phyloP scores from a whole-genome alignment of 1,140 invertebrate species.

The Drepana arcuata region DNA sequence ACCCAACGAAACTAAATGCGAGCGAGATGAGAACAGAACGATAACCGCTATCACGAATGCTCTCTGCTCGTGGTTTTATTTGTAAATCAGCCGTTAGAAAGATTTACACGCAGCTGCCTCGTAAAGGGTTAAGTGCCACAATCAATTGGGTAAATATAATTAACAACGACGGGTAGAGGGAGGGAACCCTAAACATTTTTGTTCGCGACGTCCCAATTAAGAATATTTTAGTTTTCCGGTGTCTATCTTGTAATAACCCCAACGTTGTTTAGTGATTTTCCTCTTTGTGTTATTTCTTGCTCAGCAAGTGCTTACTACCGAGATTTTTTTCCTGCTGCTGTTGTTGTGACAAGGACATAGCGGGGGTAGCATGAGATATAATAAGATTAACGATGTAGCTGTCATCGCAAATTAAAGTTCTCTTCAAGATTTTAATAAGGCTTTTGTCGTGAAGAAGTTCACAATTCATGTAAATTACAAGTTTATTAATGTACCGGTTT shows the following conservation, averaged over 20 bases:
- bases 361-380: constrained; percentile 24
- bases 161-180: constrained; percentile 25
- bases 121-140: constrained; percentile 37
- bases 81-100: constrained; percentile 40
- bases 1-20: constrained; percentile 40
- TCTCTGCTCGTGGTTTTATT: constrained; percentile 40
- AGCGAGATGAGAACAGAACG: constrained; percentile 32
- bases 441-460: constrained; percentile 50
- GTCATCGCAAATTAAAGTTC: constrained; percentile 58
- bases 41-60: constrained; percentile 44
- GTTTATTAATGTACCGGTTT: no score
- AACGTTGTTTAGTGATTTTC: no score
- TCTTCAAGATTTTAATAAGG: constrained; percentile 60
- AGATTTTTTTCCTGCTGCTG: constrained; percentile 14
- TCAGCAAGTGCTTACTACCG: constrained; percentile 20
- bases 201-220: constrained; percentile 10
- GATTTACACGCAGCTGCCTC: constrained; percentile 38
- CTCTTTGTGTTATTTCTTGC: no score
- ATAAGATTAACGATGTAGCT: constrained; percentile 57
- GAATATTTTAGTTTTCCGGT: no score
- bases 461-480: constrained; percentile 50
- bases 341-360: constrained; percentile 8
- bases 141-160: constrained; percentile 45
- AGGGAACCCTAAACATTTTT: constrained; percentile 18
- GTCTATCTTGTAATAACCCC: no score